These are phyloP conservation scores for Amphiprion ocellaris DNA, from an alignment of 2,113 vertebrate genomes.

Conservation along the genomic window DNA sequence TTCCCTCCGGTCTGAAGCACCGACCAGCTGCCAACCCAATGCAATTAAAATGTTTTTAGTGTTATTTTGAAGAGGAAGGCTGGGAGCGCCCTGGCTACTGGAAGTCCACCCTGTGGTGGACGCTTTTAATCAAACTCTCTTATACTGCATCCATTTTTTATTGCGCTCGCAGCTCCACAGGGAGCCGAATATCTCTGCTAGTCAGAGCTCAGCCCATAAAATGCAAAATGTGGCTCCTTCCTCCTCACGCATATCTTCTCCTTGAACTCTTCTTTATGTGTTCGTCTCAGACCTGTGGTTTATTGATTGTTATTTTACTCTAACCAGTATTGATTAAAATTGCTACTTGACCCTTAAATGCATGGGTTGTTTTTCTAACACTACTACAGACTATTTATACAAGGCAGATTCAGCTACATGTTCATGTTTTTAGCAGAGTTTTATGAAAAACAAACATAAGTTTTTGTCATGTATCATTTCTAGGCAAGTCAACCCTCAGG, in stretches of 20 bases:
- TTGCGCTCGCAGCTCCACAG: neutral
- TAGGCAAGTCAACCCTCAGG: too few species aligned
- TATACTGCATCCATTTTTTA: conserved; percentile 16
- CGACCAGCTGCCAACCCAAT: neutral
- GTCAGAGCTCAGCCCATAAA: too few species aligned
- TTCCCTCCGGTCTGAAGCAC: neutral
- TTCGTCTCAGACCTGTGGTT: neutral
- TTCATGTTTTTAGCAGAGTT: too few species aligned
- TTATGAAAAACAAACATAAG: too few species aligned
- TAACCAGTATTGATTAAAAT: too few species aligned
- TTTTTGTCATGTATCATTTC: too few species aligned
- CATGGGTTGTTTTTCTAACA: too few species aligned
- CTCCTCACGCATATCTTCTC: neutral
- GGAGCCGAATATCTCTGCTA: neutral
- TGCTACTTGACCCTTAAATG: too few species aligned
- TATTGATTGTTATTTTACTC: too few species aligned
- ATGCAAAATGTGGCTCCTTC: too few species aligned
- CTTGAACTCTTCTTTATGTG: neutral
- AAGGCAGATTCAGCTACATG: too few species aligned
- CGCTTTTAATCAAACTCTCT: conserved; percentile 41
- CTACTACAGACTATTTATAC: too few species aligned
- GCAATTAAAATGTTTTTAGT: conserved; percentile 9
- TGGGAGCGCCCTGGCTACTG: neutral
- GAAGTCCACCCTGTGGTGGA: conserved; percentile 2
- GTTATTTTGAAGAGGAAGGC: neutral